A percentile compares a stretch with the other conserved stretches of the same genome.
Evolutionary conservation across 2,113 vertebrate genomes (phyloP).

Genomic region (Emydocephalus ijimae): DNA sequence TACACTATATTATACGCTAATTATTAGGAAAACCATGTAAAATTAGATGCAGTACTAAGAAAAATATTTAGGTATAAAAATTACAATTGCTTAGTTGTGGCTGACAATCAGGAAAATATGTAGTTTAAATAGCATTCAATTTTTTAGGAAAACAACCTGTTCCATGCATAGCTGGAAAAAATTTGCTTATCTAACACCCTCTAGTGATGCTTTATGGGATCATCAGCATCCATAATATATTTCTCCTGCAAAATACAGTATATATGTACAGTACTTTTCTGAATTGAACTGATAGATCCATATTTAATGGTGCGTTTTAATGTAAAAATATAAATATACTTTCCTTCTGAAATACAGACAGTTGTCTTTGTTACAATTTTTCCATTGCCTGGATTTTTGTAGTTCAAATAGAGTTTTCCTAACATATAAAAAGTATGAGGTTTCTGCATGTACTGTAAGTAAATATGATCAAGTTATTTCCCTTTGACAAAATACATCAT

Average conservation of each 20-base stretch:
- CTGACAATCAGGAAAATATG: background rate
- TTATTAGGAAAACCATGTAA: background rate
- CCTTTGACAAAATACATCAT: background rate
- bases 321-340: background rate
- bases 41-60: background rate
- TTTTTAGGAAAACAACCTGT: background rate
- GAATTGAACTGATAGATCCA: background rate
- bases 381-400: background rate
- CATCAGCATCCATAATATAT: background rate
- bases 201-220: background rate
- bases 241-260: background rate
- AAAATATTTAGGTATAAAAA: background rate
- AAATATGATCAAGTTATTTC: background rate
- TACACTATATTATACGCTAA: background rate
- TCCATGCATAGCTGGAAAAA: background rate
- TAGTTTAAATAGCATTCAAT: background rate
- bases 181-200: background rate
- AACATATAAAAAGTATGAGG: background rate
- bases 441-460: background rate
- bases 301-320: background rate
- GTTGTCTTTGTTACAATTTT: background rate
- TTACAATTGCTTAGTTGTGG: background rate
- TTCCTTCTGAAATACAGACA: background rate
- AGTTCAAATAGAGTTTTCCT: background rate
- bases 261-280: background rate